Base-by-base conservation (phyloP, 2,113 vertebrate species). In the Etia nguti region DNA sequence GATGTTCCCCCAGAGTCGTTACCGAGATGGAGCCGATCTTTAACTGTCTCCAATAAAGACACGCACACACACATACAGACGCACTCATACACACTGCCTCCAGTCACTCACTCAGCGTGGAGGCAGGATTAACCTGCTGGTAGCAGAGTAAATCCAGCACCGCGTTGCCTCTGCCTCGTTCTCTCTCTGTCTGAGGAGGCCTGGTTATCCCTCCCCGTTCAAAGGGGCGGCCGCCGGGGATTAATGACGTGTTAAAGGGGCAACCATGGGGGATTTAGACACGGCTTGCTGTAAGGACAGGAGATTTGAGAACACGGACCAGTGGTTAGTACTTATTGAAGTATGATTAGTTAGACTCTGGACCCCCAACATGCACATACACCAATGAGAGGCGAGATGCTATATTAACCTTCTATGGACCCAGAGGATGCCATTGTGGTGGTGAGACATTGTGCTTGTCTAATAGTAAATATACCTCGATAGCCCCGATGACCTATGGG, bases 161-260 rank as follows among this genome's bases (percentile, higher is more conserved):
- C 16, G 26, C 55, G 36, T 86, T 88, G 79, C 90, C 92, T 90
- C 84, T 57, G 48, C 92, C 88, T 93, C 85, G 79, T 85, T 56
- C 75, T 92, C 85, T 92, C 84, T 73, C 57, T 90, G 93, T 93
- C 91, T 89, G 92, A 92, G 85, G 91, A 92, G 88, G 89, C 89
- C 92, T 92, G 93, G 90, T 95, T 94, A 94, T 95, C 93, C 94
- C 94, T 86, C 73, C 70, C 80, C 75, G 88, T 92, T 95, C 91
- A 95, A 94, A 95, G 89, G 88, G 92, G 86, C 1, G 80, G 82
- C 90, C 79, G 84, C 52, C 82, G 48, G 92, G 94, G 93, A 94
- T 95, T 95, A 94, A 95, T 95, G 92, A 93, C 80, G 89, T 94
- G 93, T 94, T 95, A 94, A 93, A 93, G 93, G 93, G 92, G 90